Evolutionary conservation across 2,888 invertebrate species (phyloP).

Genomic region (Eurytoma californica): DNA sequence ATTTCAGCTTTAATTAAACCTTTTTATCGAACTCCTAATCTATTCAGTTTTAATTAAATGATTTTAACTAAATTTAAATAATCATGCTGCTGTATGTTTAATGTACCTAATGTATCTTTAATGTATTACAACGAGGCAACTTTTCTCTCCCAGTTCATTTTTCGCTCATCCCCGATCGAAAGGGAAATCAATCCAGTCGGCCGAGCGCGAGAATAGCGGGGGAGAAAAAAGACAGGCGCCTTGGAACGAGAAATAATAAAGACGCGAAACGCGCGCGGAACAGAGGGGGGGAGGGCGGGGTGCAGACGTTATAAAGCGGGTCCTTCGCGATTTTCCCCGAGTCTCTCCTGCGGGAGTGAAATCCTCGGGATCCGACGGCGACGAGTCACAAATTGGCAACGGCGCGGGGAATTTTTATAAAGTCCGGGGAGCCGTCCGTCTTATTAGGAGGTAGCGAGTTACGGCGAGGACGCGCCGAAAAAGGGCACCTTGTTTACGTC

Average conservation of each 20-base stretch:
- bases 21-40: too few species aligned
- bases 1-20: too few species aligned
- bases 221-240: constrained; percentile 15
- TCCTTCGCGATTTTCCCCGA: constrained; percentile 10
- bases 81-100: too few species aligned
- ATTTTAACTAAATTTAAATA: too few species aligned
- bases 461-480: constrained; percentile 9
- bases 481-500: constrained; percentile 27
- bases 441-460: constrained; percentile 47
- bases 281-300: constrained; percentile 8
- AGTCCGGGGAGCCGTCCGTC: neutral
- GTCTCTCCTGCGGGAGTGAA: neutral
- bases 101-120: too few species aligned
- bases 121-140: too few species aligned
- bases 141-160: neutral
- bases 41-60: too few species aligned
- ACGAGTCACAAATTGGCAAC: constrained; percentile 39
- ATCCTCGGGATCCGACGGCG: constrained; percentile 10
- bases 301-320: neutral
- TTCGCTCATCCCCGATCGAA: constrained; percentile 14
- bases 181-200: constrained; percentile 29
- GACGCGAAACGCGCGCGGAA: constrained; percentile 25
- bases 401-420: constrained; percentile 38
- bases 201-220: neutral
- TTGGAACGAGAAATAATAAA: constrained; percentile 49